phyloP scores from a whole-genome alignment of 2,113 vertebrate genomes.

The Loxodonta africana region DNA sequence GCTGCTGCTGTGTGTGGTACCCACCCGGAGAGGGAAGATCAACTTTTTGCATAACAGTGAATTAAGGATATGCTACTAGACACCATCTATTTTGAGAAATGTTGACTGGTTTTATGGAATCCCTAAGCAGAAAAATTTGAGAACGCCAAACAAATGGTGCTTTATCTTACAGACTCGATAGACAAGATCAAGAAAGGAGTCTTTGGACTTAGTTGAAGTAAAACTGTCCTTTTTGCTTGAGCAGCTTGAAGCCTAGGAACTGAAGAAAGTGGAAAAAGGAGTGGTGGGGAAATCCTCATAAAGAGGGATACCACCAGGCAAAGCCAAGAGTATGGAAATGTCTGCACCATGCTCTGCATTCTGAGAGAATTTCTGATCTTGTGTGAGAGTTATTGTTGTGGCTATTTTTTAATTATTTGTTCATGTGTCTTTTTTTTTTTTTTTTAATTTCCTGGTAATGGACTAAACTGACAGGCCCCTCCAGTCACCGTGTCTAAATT shows the following conservation, averaged over 20 bases:
- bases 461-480: neutral
- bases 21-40: neutral
- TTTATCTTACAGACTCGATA: neutral
- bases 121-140: neutral
- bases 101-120: neutral
- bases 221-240: neutral
- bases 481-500: neutral
- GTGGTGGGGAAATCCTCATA: neutral
- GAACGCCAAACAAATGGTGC: neutral
- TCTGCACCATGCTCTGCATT: neutral
- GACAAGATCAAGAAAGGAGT: neutral
- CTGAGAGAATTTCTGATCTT: neutral
- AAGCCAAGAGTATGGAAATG: neutral
- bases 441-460: neutral
- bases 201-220: neutral
- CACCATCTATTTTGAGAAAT: neutral
- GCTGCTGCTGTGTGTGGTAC: too few species aligned
- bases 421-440: neutral
- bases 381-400: neutral
- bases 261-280: neutral
- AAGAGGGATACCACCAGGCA: neutral
- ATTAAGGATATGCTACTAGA: neutral
- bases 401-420: neutral
- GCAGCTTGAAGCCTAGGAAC: neutral
- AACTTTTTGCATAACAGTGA: neutral